phyloP scores from a whole-genome alignment of 2,113 vertebrate genomes.

The Todiramphus saurophagus region DNA sequence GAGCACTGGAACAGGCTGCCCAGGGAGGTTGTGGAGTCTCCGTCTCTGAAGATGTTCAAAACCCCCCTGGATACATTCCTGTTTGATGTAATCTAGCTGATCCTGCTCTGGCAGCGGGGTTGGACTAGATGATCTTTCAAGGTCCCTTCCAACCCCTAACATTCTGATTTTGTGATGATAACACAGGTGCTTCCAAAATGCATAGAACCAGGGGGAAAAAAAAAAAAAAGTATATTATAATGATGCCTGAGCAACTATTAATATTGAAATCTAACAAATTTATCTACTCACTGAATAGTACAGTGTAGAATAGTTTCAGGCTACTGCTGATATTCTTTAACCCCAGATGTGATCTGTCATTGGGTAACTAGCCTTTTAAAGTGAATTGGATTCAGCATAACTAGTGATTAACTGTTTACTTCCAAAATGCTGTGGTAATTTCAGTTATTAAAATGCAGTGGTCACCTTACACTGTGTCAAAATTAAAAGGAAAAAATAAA shows the following conservation, averaged over 20 bases:
- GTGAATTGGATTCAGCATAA: background rate
- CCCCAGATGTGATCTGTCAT: background rate
- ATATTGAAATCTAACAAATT: background rate
- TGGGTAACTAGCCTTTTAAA: background rate
- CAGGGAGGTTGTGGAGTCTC: too few species aligned
- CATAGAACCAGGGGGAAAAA: background rate
- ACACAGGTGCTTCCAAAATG: background rate
- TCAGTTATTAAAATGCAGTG: background rate
- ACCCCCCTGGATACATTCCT: too few species aligned
- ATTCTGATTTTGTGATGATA: background rate
- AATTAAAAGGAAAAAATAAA: background rate
- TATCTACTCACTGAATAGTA: background rate
- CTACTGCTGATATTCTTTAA: background rate
- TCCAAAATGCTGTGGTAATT: background rate
- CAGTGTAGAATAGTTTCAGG: background rate
- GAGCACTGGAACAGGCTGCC: too few species aligned
- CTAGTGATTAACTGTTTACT: background rate
- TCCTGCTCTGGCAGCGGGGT: too few species aligned
- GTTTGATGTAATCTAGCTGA: too few species aligned
- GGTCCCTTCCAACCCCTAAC: too few species aligned
- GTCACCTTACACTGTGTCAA: background rate
- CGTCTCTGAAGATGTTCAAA: too few species aligned
- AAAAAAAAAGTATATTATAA: background rate
- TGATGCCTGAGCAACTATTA: background rate
- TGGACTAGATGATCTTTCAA: too few species aligned